Percentiles rank a stretch among this genome's conserved stretches.
Conservation (phyloP, 1,140 invertebrate genomes). For the Sesamia nonagrioides region DNA sequence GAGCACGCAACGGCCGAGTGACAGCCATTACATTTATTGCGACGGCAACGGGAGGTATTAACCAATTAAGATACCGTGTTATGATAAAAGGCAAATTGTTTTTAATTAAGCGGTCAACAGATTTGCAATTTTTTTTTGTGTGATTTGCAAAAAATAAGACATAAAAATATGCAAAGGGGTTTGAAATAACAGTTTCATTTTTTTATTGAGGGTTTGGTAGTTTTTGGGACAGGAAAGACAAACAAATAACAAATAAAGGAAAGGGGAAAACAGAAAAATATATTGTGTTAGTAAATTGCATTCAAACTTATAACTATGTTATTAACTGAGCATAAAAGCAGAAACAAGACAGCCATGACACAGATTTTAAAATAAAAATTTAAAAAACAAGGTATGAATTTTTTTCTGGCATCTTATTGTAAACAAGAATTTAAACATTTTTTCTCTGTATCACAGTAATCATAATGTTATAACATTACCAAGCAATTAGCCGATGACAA, state of each 20-base stretch:
- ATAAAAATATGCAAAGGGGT: too few species aligned
- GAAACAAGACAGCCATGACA: background rate
- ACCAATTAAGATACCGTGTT: slow-evolving; percentile 69
- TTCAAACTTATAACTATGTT: slow-evolving; percentile 18
- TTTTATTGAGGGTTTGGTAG: background rate
- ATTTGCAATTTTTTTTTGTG: slow-evolving; percentile 43
- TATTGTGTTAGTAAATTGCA: slow-evolving; percentile 69
- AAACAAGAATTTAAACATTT: background rate
- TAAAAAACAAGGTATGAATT: background rate
- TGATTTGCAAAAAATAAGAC: slow-evolving; percentile 4
- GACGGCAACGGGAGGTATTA: slow-evolving; percentile 69
- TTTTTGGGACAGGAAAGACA: slow-evolving; percentile 49
- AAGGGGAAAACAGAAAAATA: slow-evolving; percentile 61
- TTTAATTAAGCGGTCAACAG: slow-evolving; percentile 66
- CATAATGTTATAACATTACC: background rate
- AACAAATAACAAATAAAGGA: slow-evolving; percentile 65
- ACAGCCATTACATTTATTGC: slow-evolving; percentile 55
- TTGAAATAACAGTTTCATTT: background rate
- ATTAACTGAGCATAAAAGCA: slow-evolving; percentile 36
- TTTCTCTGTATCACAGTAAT: slow-evolving; percentile 5
- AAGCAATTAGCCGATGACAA: slow-evolving; percentile 3
- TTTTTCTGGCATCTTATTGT: background rate
- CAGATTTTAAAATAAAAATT: background rate
- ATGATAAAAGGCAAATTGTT: slow-evolving; percentile 66
- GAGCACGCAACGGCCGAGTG: slow-evolving; percentile 61